phyloP scores from a whole-genome alignment of 2,888 invertebrate genomes.

The Thereva nobilitata region DNA sequence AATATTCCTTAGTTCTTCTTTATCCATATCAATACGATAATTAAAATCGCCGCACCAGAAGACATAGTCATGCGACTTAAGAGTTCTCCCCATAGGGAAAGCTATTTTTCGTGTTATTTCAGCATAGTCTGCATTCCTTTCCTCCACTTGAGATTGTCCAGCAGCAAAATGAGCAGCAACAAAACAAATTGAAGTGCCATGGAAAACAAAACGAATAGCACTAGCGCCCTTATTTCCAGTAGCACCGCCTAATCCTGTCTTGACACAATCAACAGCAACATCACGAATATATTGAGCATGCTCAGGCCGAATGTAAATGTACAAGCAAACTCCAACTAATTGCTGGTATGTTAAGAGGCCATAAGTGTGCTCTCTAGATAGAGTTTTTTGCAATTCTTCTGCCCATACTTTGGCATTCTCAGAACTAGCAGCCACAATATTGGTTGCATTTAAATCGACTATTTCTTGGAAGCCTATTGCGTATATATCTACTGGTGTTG shows the following conservation, averaged over 20 bases:
- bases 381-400: constrained; percentile 88
- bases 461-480: constrained; percentile 99
- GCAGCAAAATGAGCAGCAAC: constrained; percentile 99
- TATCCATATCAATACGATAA: constrained; percentile 94
- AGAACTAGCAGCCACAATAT: constrained; percentile 93
- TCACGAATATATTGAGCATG: constrained; percentile 88
- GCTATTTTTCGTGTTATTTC: constrained; percentile 91
- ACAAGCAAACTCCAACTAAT: constrained; percentile 95
- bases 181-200: constrained; percentile 95
- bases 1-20: constrained; percentile 87
- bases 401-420: constrained; percentile 94
- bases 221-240: constrained; percentile 96
- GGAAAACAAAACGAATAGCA: constrained; percentile 86
- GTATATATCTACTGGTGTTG: constrained; percentile 81
- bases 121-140: constrained; percentile 94
- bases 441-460: constrained; percentile 97
- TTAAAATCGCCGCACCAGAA: constrained; percentile 99
- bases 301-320: constrained; percentile 89
- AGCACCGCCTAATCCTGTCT: constrained; percentile 98
- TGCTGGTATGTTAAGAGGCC: constrained; percentile 92
- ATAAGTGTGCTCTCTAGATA: constrained; percentile 85
- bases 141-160: constrained; percentile 93
- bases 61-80: constrained; percentile 95
- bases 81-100: constrained; percentile 88
- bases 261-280: constrained; percentile 93